Base-by-base conservation (phyloP, 2,113 vertebrate species). In the Rhegmatorhina hoffmannsi region DNA sequence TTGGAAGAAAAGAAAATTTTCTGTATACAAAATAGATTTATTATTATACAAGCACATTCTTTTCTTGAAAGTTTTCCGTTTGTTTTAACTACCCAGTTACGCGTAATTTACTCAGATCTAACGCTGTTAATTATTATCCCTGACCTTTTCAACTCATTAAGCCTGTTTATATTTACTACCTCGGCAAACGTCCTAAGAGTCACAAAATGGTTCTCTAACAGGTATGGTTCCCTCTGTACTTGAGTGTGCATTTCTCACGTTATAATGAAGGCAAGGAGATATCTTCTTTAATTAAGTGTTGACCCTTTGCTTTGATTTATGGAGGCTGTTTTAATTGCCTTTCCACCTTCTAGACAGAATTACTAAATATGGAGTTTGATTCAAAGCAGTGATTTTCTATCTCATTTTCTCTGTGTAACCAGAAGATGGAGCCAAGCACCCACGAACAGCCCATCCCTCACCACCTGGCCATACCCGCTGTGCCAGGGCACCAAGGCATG, bases 351-450 rank as follows among this genome's bases (percentile, higher is more conserved):
- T 80, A 92, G 55, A 59, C 25, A 90, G 14, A 89, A 92, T 85
- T 64, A 55, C 33, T 73, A 70, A 78, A 58, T 8, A 43, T 0
- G 44, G 46, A 56, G 13, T 62, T 72, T 4, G 92, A 86, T 0
- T 21, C 3, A 9, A 46, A 73, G 10, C 43, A 72, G 31, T 3
- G 17, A 15, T 58, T 86, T 69, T 59, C 52, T 20, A 16, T 8
- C 29, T 44, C 59, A 19, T 56, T 78, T 83, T 34, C 53, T 59
- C 38, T 21, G 15, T 49, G 5, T 0, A 5, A 77, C 98, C 99
- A 99, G 97, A 55, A 99, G 99, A 98, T 99, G 99, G 99, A 97
- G 98, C 96, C 98, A 98, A 97, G 98, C 96, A 93, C 60, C 97
- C 98, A 98, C 21, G 7, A 89, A 98, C 96, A 93, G 69, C 53